Base-by-base conservation (phyloP, 1,140 invertebrate genomes). In the Dryas iulia region DNA sequence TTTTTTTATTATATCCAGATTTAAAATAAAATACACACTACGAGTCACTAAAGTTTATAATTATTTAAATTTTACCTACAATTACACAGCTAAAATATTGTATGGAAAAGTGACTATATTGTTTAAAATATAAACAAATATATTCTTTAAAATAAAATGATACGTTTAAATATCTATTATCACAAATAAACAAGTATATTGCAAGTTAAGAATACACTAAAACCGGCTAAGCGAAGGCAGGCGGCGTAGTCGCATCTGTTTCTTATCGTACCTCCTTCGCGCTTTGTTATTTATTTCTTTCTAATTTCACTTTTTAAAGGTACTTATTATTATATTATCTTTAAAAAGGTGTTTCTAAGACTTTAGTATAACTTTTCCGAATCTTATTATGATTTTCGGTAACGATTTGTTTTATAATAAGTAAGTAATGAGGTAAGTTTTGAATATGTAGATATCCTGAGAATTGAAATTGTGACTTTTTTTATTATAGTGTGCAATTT, bases 221-320 rank as follows among this genome's bases (percentile, higher is more conserved):
- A 21, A 47, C 39, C 39, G 39, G 39, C 18, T 21, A 21, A 6
- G 14, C 21, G 14, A 47, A 21, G 18, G 14, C 14, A 21, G 14
- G 39, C 39, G 39, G 18, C 39, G 39, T 47, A 47, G 39, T 47
- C 39, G 39, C 39, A 47, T 47, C 39, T 47, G 39, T 47, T 47
- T 47, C 39, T 47, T 47, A 47, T 47, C 14, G 7, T 47, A 11
- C 39, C n/a, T 39, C n/a, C 33, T 39, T 39, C n/a, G 39, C 18
- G 39, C 7, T 47, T 47, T 47, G 39, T 47, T 47, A 18, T 47
- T 47, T 47, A 14, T 8, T 47, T 47, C 14, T 21, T 47, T 21
- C 2, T 5, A 18, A 47, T 7, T 18, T 21, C 14, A 10, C 14
- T 10, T 8, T n/a, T n/a, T n/a, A n/a, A n/a, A n/a, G n/a, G n/a